Evolutionary conservation across 2,888 invertebrate species (phyloP).

Genomic region (Torymus texanus): DNA sequence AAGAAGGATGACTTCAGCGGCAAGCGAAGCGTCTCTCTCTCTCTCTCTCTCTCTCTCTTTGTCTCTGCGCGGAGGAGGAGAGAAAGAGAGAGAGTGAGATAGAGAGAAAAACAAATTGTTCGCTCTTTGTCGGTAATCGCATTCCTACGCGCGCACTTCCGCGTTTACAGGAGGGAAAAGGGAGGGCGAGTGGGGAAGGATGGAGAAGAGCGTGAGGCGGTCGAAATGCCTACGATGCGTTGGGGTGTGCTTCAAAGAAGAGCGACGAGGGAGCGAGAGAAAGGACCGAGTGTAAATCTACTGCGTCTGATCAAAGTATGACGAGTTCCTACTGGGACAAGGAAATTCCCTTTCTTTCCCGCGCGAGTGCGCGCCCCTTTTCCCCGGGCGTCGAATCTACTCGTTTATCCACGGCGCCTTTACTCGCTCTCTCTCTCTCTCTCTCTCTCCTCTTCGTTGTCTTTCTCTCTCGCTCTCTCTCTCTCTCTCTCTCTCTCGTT

Average conservation of each 20-base stretch:
- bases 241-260: conserved; percentile 52
- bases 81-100: neutral
- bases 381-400: conserved; percentile 47
- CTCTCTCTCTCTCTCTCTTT: too few species aligned
- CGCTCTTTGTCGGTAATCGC: conserved; percentile 59
- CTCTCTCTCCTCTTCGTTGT: neutral
- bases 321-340: conserved; percentile 62
- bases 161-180: conserved; percentile 19
- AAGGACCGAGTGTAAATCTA: conserved; percentile 55
- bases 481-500: neutral
- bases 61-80: neutral
- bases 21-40: conserved; percentile 37
- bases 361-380: conserved; percentile 1
- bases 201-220: conserved; percentile 6
- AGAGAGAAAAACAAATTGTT: conserved; percentile 53
- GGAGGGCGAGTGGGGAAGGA: neutral
- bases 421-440: conserved; percentile 12
- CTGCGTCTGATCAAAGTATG: conserved; percentile 68
- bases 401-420: conserved; percentile 43
- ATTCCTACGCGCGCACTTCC: conserved; percentile 43
- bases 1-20: conserved; percentile 44
- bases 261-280: conserved; percentile 23
- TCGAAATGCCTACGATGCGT: conserved; percentile 61
- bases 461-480: neutral
- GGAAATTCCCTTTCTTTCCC: conserved; percentile 50